Evolutionary conservation across 2,888 invertebrate species (phyloP).

Genomic region (Drosophila colorata): DNA sequence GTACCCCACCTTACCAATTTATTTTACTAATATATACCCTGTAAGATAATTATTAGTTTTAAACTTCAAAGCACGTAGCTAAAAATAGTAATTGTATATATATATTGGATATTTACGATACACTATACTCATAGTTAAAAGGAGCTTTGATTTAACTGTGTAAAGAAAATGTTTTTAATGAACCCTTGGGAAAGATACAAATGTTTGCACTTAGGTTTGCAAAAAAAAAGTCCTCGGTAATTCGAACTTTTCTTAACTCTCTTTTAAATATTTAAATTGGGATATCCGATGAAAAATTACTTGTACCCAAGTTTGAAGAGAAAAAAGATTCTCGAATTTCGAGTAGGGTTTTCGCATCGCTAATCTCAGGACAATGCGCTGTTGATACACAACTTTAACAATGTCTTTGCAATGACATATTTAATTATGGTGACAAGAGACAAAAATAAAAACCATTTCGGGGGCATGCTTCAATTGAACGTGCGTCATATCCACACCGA

Average conservation of each 20-base stretch:
- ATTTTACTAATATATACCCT: too few relatives aligned
- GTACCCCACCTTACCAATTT: too few relatives aligned
- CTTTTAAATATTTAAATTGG: constrained; percentile 7
- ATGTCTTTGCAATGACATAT: constrained; percentile 57
- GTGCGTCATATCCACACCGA: constrained; percentile 16
- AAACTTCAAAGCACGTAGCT: not conserved
- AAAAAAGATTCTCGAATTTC: not conserved
- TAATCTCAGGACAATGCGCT: constrained; percentile 27
- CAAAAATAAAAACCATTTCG: constrained; percentile 36
- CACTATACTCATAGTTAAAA: not conserved
- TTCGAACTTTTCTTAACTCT: constrained; percentile 1
- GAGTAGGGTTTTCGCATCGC: constrained; percentile 3
- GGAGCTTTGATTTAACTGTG: not conserved
- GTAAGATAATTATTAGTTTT: not conserved
- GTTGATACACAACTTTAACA: constrained; percentile 5
- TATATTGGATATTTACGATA: not conserved
- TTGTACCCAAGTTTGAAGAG: not conserved
- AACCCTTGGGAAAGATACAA: not conserved
- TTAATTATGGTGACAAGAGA: constrained; percentile 52
- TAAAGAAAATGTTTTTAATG: not conserved
- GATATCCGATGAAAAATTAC: not conserved
- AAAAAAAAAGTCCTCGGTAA: not conserved
- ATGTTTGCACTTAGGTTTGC: not conserved
- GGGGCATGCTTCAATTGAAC: constrained; percentile 32
- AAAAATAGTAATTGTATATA: not conserved